A percentile compares a stretch with the other conserved stretches of the same genome.
These are phyloP conservation scores for Epicauta chinensis DNA, from an alignment of 1,140 invertebrate genomes.

Conservation along the genomic window DNA sequence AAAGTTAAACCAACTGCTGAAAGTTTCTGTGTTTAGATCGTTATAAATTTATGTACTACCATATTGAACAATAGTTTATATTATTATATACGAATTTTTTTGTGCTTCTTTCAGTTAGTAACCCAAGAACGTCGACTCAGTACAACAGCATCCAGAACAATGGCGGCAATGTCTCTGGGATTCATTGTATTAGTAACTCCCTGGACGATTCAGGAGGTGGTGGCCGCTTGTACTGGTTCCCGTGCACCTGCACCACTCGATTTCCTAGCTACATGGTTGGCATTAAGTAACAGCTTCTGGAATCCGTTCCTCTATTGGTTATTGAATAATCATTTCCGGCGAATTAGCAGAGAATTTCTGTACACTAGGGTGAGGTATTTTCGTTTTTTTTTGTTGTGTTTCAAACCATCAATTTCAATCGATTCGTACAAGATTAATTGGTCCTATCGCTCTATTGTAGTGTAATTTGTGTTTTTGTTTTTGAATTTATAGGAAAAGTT, in stretches of 20 bases:
- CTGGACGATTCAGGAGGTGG: conserved; percentile 83
- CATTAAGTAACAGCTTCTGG: conserved; percentile 81
- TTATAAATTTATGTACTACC: too few relatives aligned
- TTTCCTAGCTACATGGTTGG: conserved; percentile 77
- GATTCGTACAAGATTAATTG: too few relatives aligned
- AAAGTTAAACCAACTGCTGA: too few relatives aligned
- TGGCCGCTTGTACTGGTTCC: conserved; percentile 76
- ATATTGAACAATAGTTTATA: too few relatives aligned
- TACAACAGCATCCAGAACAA: conserved; percentile 72
- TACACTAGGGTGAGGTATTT: conserved; percentile 58
- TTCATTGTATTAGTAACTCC: conserved; percentile 85
- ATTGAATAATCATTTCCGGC: conserved; percentile 75
- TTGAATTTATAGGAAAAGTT: too few relatives aligned
- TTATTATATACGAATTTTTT: too few relatives aligned
- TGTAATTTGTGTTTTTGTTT: too few relatives aligned
- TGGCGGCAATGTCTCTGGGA: conserved; percentile 81
- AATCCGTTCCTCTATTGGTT: conserved; percentile 85
- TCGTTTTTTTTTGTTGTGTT: too few relatives aligned
- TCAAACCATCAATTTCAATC: too few relatives aligned
- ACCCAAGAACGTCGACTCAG: conserved; percentile 67
- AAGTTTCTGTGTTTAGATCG: too few relatives aligned
- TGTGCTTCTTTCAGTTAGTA: conserved; percentile 48
- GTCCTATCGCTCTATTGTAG: too few relatives aligned
- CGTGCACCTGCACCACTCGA: conserved; percentile 71
- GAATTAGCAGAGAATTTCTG: conserved; percentile 67